Percentiles rank a stretch among this genome's conserved stretches.
Conservation (phyloP, 1,140 invertebrate species). For the Macrobrachium nipponense region DNA sequence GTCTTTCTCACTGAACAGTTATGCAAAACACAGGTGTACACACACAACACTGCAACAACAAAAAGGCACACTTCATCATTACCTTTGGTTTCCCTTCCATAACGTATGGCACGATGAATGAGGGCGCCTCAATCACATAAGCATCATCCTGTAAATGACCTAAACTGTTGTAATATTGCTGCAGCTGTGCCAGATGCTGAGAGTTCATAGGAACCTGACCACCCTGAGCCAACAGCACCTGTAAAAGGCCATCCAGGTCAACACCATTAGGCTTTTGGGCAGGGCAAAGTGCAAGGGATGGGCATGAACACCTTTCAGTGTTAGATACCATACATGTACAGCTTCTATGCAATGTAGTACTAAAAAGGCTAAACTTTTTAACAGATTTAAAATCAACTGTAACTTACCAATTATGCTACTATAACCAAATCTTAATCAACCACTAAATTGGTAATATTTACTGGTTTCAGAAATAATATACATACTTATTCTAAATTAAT, state of each 20-base stretch:
- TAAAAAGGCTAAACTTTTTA: no score
- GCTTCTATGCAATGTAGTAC: no score
- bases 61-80: background rate
- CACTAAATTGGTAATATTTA: no score
- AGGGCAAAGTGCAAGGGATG: background rate
- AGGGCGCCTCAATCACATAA: slow-evolving; percentile 63
- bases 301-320: background rate
- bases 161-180: slow-evolving; percentile 64
- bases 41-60: no score
- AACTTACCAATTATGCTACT: no score
- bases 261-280: background rate
- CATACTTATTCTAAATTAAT: no score
- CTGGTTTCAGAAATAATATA: no score
- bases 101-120: slow-evolving; percentile 64
- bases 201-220: slow-evolving; percentile 59
- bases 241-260: background rate
- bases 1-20: no score
- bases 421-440: no score
- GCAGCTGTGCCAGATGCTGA: slow-evolving; percentile 60
- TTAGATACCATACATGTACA: no score
- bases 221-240: slow-evolving; percentile 60
- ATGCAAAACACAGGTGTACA: no score
- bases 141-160: slow-evolving; percentile 62
- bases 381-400: no score
- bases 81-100: slow-evolving; percentile 64